Percentiles rank a stretch among this genome's conserved stretches.
phyloP scores from a whole-genome alignment of 2,888 invertebrate species.

The Hypercompe scribonia region DNA sequence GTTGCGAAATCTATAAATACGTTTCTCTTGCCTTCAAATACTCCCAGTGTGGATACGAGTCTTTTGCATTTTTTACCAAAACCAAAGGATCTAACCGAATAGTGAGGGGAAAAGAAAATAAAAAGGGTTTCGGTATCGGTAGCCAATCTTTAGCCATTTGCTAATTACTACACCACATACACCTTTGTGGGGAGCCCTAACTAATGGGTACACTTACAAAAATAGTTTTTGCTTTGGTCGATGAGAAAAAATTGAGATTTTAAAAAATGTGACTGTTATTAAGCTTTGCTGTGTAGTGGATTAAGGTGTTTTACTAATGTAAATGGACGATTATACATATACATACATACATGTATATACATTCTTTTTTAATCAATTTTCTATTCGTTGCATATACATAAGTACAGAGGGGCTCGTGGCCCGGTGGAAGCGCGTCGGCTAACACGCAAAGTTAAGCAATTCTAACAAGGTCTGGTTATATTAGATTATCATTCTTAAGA shows the following conservation, averaged over 20 bases:
- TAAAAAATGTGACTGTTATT: neutral
- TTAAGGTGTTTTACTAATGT: too few relatives aligned
- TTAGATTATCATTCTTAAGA: too few relatives aligned
- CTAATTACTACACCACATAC: slow-evolving; percentile 74
- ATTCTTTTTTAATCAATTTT: too few relatives aligned
- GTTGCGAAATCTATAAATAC: neutral
- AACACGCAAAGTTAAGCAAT: too few relatives aligned
- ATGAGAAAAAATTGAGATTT: slow-evolving; percentile 32
- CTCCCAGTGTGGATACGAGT: slow-evolving; percentile 11
- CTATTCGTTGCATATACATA: too few relatives aligned
- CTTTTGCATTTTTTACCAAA: slow-evolving; percentile 40
- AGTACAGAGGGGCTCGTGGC: too few relatives aligned
- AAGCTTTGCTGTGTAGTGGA: neutral
- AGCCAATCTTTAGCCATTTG: slow-evolving; percentile 77
- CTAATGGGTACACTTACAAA: slow-evolving; percentile 44
- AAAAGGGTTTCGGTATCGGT: slow-evolving; percentile 53
- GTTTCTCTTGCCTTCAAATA: neutral
- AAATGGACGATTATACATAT: too few relatives aligned
- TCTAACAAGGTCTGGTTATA: too few relatives aligned
- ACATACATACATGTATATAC: too few relatives aligned
- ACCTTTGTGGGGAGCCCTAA: slow-evolving; percentile 62
- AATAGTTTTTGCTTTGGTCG: slow-evolving; percentile 25
- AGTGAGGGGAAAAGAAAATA: slow-evolving; percentile 50
- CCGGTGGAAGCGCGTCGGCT: too few relatives aligned
- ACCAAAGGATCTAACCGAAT: slow-evolving; percentile 56